Percentiles rank a stretch among this genome's conserved stretches.
Evolutionary conservation across 2,113 vertebrate species (phyloP).

Genomic region (Sakesphorus luctuosus): DNA sequence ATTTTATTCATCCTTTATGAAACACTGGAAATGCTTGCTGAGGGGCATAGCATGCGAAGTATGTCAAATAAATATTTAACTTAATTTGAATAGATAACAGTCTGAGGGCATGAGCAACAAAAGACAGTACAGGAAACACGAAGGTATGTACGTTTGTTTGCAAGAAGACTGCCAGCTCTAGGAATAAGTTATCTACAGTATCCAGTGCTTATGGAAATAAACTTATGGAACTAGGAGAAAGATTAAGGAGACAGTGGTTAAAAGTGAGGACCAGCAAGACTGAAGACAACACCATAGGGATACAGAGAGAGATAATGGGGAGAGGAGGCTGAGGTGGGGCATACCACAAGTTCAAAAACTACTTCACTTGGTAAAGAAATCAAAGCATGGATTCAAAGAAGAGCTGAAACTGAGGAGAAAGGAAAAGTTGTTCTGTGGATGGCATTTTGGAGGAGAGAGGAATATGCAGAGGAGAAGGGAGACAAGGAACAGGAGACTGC

Average conservation of each 20-base stretch:
- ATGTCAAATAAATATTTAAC: not conserved
- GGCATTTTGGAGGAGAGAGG: not conserved
- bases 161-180: not conserved
- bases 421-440: not conserved
- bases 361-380: not conserved
- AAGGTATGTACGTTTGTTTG: not conserved
- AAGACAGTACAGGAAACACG: not conserved
- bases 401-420: not conserved
- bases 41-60: not conserved
- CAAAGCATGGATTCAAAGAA: not conserved
- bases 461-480: not conserved
- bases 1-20: not conserved
- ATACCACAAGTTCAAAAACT: not conserved
- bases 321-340: not conserved
- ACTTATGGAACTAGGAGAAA: not conserved
- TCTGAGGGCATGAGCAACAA: not conserved
- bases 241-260: not conserved
- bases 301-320: not conserved
- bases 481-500: not conserved
- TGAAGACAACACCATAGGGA: not conserved
- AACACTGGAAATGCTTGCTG: not conserved
- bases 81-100: not conserved
- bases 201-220: not conserved
- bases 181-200: not conserved
- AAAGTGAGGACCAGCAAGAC: not conserved